Evolutionary conservation across 30 jellyfish, hydroid and myxozoan species (phyloP), one percentile per base, ranked within the genome.

Genomic region (Aurelia sp.): DNA sequence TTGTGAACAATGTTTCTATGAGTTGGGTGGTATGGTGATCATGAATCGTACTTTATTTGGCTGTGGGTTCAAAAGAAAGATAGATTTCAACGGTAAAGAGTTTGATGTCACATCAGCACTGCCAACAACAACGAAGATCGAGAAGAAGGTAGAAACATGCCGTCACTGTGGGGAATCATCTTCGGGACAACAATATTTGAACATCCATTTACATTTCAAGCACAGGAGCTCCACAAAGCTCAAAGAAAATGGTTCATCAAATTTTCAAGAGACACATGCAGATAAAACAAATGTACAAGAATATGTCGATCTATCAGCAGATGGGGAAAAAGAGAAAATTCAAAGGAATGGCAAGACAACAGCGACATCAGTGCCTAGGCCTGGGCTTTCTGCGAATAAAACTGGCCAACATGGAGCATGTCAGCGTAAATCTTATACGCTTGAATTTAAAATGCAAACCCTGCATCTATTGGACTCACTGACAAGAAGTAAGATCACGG

Each of bases 151-250:
- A 18, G 69, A 72, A 51, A 72, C 84, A 72, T 72, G 84, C 62
- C 80, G 31, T 48, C 16, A 72, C 70, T 72, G 84, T 72, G 68
- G 70, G 4, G 69, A 72, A 72, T 41, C 84, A 19, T 72, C 47
- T 70, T 72, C 70, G 5, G 84, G 70, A 18, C 68, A 11, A 51
- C 84, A 72, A n/a, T 72, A 72, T 51, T 47, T 72, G 22, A 48
- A 72, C 70, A 72, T 72, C 72, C 84, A 72, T 72, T 72, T 72
- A 48, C 84, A 72, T 72, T 72, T 72, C 69, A 72, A 72, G 84
- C 84, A 72, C 21, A 72, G 48, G 48, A 48, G 48, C 84, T 24
- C n/a, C 69, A 16, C 60, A 27, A 27, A 27, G 33, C 33, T 27
- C 74, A 13, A 63, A 5, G 63, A 69, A 69, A 69, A 69, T 69